Conservation (phyloP, 1,140 invertebrate species). For the Megalonaias nervosa region DNA sequence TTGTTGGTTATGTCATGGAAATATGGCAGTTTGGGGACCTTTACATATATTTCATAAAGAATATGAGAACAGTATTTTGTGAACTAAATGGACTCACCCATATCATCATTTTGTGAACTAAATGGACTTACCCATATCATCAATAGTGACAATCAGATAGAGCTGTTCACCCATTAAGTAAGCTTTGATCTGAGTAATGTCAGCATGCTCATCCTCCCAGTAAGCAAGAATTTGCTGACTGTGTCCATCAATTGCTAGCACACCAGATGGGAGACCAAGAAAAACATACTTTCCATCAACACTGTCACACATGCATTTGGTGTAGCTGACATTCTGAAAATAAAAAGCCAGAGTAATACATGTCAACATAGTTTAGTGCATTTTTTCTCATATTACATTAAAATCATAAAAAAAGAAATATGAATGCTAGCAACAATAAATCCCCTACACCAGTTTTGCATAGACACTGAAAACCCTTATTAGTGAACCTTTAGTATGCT, state of each 20-base stretch:
- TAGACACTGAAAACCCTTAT: too few species aligned
- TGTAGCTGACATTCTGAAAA: slow-evolving; percentile 44
- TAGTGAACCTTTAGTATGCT: too few species aligned
- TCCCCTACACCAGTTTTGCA: too few species aligned
- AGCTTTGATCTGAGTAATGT: slow-evolving; percentile 54
- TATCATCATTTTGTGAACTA: slow-evolving; percentile 48
- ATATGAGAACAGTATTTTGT: too few species aligned
- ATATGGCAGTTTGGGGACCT: too few species aligned
- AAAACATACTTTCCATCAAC: slow-evolving; percentile 63
- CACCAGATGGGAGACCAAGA: slow-evolving; percentile 59
- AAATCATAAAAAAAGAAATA: too few species aligned
- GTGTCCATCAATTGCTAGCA: slow-evolving; percentile 53
- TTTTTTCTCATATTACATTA: neutral
- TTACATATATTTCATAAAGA: too few species aligned
- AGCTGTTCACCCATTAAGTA: slow-evolving; percentile 45
- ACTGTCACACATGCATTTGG: slow-evolving; percentile 48
- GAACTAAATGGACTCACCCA: slow-evolving; percentile 50
- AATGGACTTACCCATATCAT: slow-evolving; percentile 64
- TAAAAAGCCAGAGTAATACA: neutral
- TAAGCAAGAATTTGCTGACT: slow-evolving; percentile 41
- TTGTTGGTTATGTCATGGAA: too few species aligned
- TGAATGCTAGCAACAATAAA: too few species aligned
- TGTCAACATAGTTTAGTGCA: neutral
- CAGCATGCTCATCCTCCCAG: slow-evolving; percentile 63
- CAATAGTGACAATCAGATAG: slow-evolving; percentile 56